These are phyloP conservation scores for Hyalella azteca DNA, from an alignment of 2,888 invertebrate species.

Conservation along the genomic window DNA sequence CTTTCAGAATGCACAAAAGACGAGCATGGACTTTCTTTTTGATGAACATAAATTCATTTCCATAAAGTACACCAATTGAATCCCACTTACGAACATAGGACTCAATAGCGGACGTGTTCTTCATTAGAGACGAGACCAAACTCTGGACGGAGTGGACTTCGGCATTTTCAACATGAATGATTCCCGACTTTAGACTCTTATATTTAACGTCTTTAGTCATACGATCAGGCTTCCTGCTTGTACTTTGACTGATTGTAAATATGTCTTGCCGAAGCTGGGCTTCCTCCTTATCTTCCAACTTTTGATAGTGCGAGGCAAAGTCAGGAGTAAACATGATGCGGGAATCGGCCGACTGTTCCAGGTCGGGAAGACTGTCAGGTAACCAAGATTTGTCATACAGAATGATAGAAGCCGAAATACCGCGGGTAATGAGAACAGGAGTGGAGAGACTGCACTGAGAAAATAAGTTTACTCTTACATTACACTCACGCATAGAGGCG, in stretches of 20 bases:
- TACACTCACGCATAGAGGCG: background rate
- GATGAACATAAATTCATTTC: conserved; percentile 22
- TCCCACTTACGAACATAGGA: conserved; percentile 29
- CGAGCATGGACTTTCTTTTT: conserved; percentile 31
- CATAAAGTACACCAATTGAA: conserved; percentile 39
- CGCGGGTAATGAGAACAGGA: conserved; percentile 9
- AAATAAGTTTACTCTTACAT: background rate
- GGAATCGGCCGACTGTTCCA: background rate
- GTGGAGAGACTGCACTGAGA: background rate
- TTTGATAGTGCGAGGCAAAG: background rate
- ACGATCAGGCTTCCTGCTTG: background rate
- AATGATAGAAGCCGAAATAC: conserved; percentile 15
- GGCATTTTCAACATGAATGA: background rate
- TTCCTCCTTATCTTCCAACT: background rate
- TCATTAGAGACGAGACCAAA: background rate
- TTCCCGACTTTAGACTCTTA: background rate
- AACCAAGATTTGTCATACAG: background rate
- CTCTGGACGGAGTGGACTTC: conserved; percentile 10
- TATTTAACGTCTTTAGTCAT: background rate
- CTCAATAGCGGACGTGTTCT: background rate
- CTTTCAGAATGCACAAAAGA: conserved; percentile 35
- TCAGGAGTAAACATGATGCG: conserved; percentile 8
- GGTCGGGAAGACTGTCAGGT: conserved; percentile 27
- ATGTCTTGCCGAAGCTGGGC: background rate
- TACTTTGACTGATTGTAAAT: background rate